Base-by-base conservation (phyloP, 1,140 invertebrate species). In the Papilio aristodemus region DNA sequence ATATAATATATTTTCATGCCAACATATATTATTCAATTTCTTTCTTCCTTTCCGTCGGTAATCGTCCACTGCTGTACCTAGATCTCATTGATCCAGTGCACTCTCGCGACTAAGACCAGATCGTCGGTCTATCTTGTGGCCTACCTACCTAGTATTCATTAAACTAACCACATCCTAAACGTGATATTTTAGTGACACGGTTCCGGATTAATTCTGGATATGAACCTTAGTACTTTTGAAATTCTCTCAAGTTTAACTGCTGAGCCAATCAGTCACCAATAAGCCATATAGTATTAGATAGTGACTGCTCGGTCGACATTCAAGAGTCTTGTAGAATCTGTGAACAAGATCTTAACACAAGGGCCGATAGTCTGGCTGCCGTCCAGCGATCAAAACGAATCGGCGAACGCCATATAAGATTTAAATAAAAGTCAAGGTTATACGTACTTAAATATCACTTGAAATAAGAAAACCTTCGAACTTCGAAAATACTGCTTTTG, bases 251-350 rank as follows among this genome's bases (percentile, higher is more conserved):
- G 17, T 46, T 46, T 43, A 0, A 5, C 9, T 22, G 17, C 17
- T 2, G 46, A 50, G 46, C 14, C 41, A 41, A 41, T 3, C 17
- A 7, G 38, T 39, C 7, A 50, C 10, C 4, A 54, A 22, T 25
- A 54, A 54, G 22, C 11, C 9, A 54, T 25, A 9, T 22, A 9
- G 11, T 11, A 19, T 54, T 54, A 54, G 46, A 9, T 54, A 54
- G 46, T 22, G 46, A 54, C 46, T 54, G 46, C 46, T 54, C 46
- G 46, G 17, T 4, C 9, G 46, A 54, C 46, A 13, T 54, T 54
- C 46, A 54, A 54, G 46, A 54, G 17, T 54, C 46, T 54, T 54
- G 46, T 54, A 54, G 19, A 54, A 54, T 54, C 19, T 54, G 46
- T 54, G 46, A 54, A 54, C 46, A 54, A 54, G 46, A 54, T 54